Evolutionary conservation across 23 tunicate species (phyloP), one percentile per base, ranked within the genome.

Genomic region (Botrylloides violaceus): DNA sequence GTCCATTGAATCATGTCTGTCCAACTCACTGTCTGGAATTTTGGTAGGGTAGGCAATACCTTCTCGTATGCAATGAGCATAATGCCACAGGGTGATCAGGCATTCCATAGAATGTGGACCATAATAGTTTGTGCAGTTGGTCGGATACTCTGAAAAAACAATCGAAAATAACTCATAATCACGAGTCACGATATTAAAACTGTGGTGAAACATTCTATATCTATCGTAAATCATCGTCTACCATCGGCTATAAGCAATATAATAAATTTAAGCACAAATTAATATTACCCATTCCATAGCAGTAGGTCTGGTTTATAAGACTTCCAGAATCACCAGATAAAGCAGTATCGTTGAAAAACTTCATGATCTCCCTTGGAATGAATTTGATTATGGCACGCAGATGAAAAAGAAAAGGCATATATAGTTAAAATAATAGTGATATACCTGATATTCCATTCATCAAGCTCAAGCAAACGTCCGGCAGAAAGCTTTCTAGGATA

Each of bases 261-360:
- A 43, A 43, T 43, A 9, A 15, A 9, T 7, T 43, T 7, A 43
- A 43, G 53, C 53, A 43, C 9, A 43, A 43, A 7, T 43, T 15
- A 9, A 61, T 39, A 70, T 34, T 7, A 76, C 80, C 80, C 1
- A 76, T 62, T 76, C 80, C 80, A 76, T 34, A 76, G 30, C 80
- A 76, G 15, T 61, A 32, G 7, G 4, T 4, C 23, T 76, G 80
- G 9, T 61, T 9, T 5, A 15, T 0, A 28, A 39, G 15, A 34
- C 36, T 39, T 2, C 80, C 80, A 76, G 18, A 15, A 38, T 76
- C 70, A 25, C 70, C 70, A 2, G 68, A 60, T 6, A 31, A 28
- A n/a, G 31, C 57, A 22, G 59, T 76, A 3, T 28, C 28, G 19
- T 61, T 61, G 32, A 76, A 61, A 3, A 7, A 27, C 2, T 62